phyloP scores from a whole-genome alignment of 1,140 invertebrate genomes.

The Leptinotarsa lineolata region DNA sequence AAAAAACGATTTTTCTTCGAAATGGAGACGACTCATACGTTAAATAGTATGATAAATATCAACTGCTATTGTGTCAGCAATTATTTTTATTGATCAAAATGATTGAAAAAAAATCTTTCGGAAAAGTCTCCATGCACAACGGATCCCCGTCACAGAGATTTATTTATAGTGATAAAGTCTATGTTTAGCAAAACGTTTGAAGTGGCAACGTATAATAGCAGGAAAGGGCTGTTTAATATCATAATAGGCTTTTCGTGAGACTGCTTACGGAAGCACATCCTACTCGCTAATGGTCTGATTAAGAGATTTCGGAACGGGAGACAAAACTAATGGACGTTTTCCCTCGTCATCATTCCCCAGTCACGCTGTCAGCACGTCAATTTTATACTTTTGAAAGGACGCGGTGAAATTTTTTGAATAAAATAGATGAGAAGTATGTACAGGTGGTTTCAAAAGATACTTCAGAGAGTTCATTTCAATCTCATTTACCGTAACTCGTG shows the following conservation, averaged over 20 bases:
- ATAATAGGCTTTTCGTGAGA: conserved; percentile 50
- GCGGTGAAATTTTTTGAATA: background rate
- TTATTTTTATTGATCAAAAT: too few relatives aligned
- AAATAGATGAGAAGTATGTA: background rate
- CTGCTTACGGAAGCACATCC: conserved; percentile 47
- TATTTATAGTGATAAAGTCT: conserved; percentile 26
- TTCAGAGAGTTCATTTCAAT: too few relatives aligned
- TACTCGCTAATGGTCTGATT: conserved; percentile 53
- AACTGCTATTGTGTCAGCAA: too few relatives aligned
- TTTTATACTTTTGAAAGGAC: background rate
- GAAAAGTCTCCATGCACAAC: background rate
- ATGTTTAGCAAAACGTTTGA: conserved; percentile 34
- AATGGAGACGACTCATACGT: too few relatives aligned
- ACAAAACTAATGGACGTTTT: conserved; percentile 45
- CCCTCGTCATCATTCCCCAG: conserved; percentile 31
- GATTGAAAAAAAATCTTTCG: too few relatives aligned
- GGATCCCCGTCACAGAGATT: conserved; percentile 14
- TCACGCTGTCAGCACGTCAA: conserved; percentile 7
- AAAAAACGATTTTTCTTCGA: too few relatives aligned
- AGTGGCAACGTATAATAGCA: conserved; percentile 40
- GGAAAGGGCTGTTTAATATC: conserved; percentile 49
- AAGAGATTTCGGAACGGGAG: conserved; percentile 45
- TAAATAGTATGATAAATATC: too few relatives aligned
- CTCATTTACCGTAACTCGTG: too few relatives aligned
- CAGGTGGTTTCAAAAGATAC: too few relatives aligned